Base-by-base conservation (phyloP, 2,888 invertebrate genomes). In the Galeopsomyia nigrocyanea region DNA sequence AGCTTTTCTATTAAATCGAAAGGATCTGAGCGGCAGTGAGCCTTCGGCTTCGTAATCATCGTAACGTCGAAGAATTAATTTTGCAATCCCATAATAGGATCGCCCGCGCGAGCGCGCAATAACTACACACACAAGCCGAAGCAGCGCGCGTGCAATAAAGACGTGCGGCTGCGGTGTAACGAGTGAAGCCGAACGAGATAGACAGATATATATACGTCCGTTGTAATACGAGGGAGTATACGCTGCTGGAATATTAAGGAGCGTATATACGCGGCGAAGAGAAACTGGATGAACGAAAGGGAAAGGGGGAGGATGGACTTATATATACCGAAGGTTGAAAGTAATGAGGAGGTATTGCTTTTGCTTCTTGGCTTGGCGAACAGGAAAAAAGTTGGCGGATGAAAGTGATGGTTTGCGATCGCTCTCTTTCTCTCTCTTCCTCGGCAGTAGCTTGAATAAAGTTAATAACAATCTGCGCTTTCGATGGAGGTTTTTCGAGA, bases 41-140 rank as follows among this genome's bases (percentile, higher is more conserved):
- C 39, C 7, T 14, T 21, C 13, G 9, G 53, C 16, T 55, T 51
- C 53, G 47, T 22, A 39, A 65, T 73, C 73, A 60, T 73, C 68
- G 58, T 68, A 60, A 73, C 72, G 60, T 73, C 68, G 65, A 68
- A 65, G 64, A 73, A 68, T 68, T 73, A 73, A 73, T 73, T 68
- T 65, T 26, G 51, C 68, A 50, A 22, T 51, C 31, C 72, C 72
- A 64, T 72, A 72, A 68, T 14, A 46, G 72, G 71, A 63, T 16
- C 9, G 19, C 14, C 39, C 3, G 17, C 39, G 19, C n/a, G 16
- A 17, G 19, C 21, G 64, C 60, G 51, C 60, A 55, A 53, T n/a
- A 26, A 47, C 17, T 16, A 57, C 26, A 26, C 26, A 26, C 7
- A 16, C 21, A 46, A 10, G 56, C 56, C 63, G 53, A 57, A 64